Evolutionary conservation across 2,797 vertebrate species (phyloP), one percentile per base, ranked within the genome.

Genomic region (Hydrocynus forskahlii): DNA sequence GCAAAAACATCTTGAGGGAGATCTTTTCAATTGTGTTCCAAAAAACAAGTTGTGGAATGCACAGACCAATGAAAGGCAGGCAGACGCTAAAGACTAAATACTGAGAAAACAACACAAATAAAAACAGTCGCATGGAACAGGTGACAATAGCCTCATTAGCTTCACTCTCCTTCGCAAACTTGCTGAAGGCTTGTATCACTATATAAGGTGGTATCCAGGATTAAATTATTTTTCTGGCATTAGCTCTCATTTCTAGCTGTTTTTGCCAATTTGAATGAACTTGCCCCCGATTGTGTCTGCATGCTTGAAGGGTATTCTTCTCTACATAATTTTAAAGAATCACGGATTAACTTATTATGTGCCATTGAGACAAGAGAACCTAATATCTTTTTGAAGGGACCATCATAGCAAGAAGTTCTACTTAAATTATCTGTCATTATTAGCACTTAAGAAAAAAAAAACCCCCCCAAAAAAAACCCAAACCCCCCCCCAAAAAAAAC

Each of bases 101-200:
- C 2, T 60, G 54, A 74, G 66, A 45, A 68, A 50, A 70, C 50
- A 8, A 64, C 6, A 48, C 50, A 55, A 74, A 66, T 57, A 35
- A 66, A 80, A 80, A 80, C 52, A 38, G 71, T 29, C 62, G 66
- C 5, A 25, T 45, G 54, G 64, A 81, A 68, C 70, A 48, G 60
- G 72, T 12, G 38, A 64, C 40, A 70, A 70, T 38, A 48, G 75
- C 12, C 52, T 72, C 40, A 73, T 76, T 66, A 50, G 38, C 54
- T 59, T 52, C 19, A 57, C 1, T 40, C n/a, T 35, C 23, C 57
- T 69, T n/a, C 3, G 17, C 50, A 9, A n/a, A 16, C 17, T 45
- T 29, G 55, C 8, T 57, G 4, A 66, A 82, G 73, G 21, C 12
- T n/a, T 59, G 25, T 38, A 75, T 80, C 35, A 29, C 21, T 4